Evolutionary conservation across 1,140 invertebrate species (phyloP), one percentile per base, ranked within the genome.

Genomic region (Cyclina sinensis): DNA sequence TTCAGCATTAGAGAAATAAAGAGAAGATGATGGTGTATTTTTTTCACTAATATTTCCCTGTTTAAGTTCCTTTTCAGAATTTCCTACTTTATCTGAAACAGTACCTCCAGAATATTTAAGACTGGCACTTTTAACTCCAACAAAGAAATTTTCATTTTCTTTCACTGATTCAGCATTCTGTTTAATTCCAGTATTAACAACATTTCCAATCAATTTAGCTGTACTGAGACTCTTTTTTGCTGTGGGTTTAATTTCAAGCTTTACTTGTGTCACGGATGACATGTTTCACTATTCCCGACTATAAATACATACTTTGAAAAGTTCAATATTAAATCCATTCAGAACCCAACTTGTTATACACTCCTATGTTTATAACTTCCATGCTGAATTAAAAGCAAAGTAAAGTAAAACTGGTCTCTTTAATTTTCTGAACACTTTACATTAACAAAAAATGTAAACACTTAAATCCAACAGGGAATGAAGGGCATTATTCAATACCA

Each of bases 211-310:
- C 30, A 46, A 78, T 39, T 5, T 9, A 30, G 14, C 21, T 0
- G 14, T 51, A 70, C 37, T 78, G 12, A 30, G 32, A 37, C 24
- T 51, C 68, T 73, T 84, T 70, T 46, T 73, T 24, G 46, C 48
- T 32, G 82, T 21, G 30, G 82, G 82, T 84, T 84, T 84, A 57
- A 84, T 84, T 54, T 84, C 46, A 11, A 84, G 30, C 46, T 70
- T 84, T 32, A 84, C 43, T 68, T 84, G 82, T 46, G 9, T 84
- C 30, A 84, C 82, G 82, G 39, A 46, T 73, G 82, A 84, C 82
- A 84, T 84, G 24, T 68, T 82, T 82, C 37, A 46, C 48, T 21
- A 54, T 30, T 62, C 1, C 46, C 48, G 21, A 30, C 37, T 82
- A 30, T 82, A 39, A 68, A 81, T 62, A 46, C 30, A 39, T 4